Conservation (phyloP, 2,888 invertebrate genomes). For the Hesperia comma region DNA sequence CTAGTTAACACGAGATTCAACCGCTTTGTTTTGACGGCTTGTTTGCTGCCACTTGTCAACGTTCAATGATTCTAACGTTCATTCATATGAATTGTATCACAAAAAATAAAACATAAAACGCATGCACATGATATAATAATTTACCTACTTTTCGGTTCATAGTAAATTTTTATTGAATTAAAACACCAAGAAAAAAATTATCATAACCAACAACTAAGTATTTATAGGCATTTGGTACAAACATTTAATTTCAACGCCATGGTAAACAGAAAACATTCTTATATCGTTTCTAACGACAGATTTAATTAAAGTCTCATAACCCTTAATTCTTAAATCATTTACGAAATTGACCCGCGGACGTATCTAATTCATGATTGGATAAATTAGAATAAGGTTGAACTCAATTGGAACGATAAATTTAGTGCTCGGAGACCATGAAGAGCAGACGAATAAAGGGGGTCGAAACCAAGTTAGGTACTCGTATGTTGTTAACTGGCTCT, state of each 20-base stretch:
- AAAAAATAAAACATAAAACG: too few relatives aligned
- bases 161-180: too few relatives aligned
- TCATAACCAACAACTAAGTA: too few relatives aligned
- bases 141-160: too few relatives aligned
- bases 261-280: not conserved
- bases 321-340: constrained; percentile 5
- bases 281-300: not conserved
- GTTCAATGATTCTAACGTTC: too few relatives aligned
- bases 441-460: constrained; percentile 30
- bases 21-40: too few relatives aligned
- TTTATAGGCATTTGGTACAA: too few relatives aligned
- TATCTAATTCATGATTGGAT: constrained; percentile 30
- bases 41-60: too few relatives aligned
- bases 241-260: not conserved
- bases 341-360: constrained; percentile 14
- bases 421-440: constrained; percentile 23
- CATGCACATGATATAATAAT: too few relatives aligned
- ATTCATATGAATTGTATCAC: too few relatives aligned
- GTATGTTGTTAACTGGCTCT: constrained; percentile 28
- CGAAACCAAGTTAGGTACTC: constrained; percentile 22
- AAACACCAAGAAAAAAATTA: too few relatives aligned
- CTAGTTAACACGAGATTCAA: too few relatives aligned
- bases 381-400: constrained; percentile 29
- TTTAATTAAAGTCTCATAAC: not conserved
- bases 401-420: constrained; percentile 34